Base-by-base conservation (phyloP, 2,888 invertebrate genomes). In the Platycnemis pennipes region DNA sequence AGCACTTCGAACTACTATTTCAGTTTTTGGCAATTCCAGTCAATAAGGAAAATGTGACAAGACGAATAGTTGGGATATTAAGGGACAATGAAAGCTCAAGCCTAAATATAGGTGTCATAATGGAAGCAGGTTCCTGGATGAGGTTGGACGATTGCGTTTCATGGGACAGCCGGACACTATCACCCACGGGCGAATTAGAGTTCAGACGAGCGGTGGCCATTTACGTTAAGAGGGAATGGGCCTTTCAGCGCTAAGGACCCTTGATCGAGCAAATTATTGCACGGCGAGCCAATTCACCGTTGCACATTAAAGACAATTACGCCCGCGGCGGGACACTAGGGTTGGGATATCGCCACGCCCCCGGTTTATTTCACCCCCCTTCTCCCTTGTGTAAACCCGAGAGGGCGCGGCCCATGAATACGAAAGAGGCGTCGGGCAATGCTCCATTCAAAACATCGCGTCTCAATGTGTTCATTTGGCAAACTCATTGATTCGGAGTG, bases 401-500 rank as follows among this genome's bases (percentile, higher is more conserved):
- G n/a, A 8, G 26, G 63, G n/a, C 0, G 37, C 77, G 8, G 37
- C 16, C n/a, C 91, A 89, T 46, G 53, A 63, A 89, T 89, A 42
- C 22, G 42, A 26, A 63, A 91, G 63, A 44, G 26, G n/a, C 44
- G 44, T 44, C 69, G 63, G 16, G 44, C n/a, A 13, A 13, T 91
- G 69, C 45, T 91, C 37, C 91, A 91, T 69, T 44, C n/a, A 53
- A 31, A 26, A 49, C 89, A 56, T 19, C 26, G 89, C 46, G 44
- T 69, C 69, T 69, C 91, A 63, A 44, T 69, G 45, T 69, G 45
- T 26, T 44, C 42, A 87, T 87, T n/a, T 87, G 26, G 46, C 44
- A 42, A 44, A 44, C 53, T 89, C 89, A 22, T 87, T n/a, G 46
- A 46, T 87, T 87, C 3, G n/a, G 46, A 87, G 45, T 44, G 46